phyloP scores from a whole-genome alignment of 1,140 invertebrate species.

The Macrobrachium rosenbergii region DNA sequence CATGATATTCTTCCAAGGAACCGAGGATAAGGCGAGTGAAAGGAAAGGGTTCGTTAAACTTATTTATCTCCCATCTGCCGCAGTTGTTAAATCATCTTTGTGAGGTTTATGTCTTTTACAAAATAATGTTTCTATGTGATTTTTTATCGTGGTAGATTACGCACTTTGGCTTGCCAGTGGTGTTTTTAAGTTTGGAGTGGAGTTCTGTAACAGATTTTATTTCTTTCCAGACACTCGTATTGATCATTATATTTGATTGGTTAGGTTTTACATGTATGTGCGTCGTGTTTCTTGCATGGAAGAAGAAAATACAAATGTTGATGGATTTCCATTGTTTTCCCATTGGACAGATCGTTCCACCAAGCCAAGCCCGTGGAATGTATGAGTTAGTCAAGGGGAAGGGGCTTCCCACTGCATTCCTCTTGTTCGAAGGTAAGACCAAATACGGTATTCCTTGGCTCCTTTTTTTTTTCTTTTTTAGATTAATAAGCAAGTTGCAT shows the following conservation, averaged over 20 bases:
- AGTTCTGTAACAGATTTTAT: neutral
- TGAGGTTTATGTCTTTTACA: too few species aligned
- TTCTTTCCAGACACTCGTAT: too few species aligned
- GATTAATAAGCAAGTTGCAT: too few species aligned
- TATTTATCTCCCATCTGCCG: too few species aligned
- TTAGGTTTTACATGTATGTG: too few species aligned
- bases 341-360: neutral
- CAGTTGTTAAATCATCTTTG: too few species aligned
- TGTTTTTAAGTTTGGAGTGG: neutral
- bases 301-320: neutral
- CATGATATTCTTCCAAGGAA: slow-evolving; percentile 38
- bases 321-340: neutral
- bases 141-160: too few species aligned
- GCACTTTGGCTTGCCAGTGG: too few species aligned
- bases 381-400: neutral
- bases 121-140: too few species aligned
- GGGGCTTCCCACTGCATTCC: neutral
- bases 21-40: slow-evolving; percentile 1
- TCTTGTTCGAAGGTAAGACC: neutral
- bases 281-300: too few species aligned
- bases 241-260: neutral
- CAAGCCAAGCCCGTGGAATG: neutral
- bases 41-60: neutral
- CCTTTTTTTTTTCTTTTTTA: too few species aligned
- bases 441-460: too few species aligned